These are phyloP conservation scores for Phycodurus eques DNA, from an alignment of 2,113 vertebrate species.

Conservation along the genomic window DNA sequence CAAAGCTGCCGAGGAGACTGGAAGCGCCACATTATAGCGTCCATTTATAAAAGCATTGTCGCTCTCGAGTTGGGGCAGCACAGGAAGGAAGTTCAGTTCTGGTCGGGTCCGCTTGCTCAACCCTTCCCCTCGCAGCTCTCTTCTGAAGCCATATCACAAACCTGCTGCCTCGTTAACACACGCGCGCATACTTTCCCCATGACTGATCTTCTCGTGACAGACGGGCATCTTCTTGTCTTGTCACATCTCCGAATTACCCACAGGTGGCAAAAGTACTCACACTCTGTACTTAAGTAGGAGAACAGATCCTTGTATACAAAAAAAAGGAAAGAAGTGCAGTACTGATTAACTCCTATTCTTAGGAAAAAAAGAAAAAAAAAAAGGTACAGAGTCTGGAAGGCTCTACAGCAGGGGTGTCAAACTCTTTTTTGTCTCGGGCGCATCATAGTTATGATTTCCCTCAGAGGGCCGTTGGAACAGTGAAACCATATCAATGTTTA, in stretches of 20 bases:
- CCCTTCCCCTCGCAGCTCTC: slow-evolving; percentile 5
- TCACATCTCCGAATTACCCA: not conserved
- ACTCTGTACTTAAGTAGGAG: not conserved
- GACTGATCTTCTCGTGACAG: not conserved
- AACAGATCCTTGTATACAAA: too few relatives aligned
- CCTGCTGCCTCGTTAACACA: not conserved
- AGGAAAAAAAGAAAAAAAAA: too few relatives aligned
- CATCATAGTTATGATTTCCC: too few relatives aligned
- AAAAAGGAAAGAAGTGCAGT: too few relatives aligned
- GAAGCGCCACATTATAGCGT: not conserved
- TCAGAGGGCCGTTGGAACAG: too few relatives aligned
- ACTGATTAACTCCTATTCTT: too few relatives aligned
- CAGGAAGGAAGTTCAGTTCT: slow-evolving; percentile 59
- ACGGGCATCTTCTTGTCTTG: not conserved
- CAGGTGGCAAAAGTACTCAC: not conserved
- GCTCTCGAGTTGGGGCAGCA: not conserved
- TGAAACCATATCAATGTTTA: too few relatives aligned
- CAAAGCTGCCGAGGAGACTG: not conserved
- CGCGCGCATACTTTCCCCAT: not conserved
- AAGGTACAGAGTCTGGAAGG: too few relatives aligned
- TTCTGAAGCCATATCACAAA: slow-evolving; percentile 25
- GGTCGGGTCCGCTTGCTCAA: slow-evolving; percentile 42
- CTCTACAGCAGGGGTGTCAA: too few relatives aligned
- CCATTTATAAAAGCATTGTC: slow-evolving; percentile 47
- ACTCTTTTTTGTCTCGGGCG: too few relatives aligned